Evolutionary conservation across 2,888 invertebrate species (phyloP), one percentile per base, ranked within the genome.

Genomic region (Cheilosia urbana): DNA sequence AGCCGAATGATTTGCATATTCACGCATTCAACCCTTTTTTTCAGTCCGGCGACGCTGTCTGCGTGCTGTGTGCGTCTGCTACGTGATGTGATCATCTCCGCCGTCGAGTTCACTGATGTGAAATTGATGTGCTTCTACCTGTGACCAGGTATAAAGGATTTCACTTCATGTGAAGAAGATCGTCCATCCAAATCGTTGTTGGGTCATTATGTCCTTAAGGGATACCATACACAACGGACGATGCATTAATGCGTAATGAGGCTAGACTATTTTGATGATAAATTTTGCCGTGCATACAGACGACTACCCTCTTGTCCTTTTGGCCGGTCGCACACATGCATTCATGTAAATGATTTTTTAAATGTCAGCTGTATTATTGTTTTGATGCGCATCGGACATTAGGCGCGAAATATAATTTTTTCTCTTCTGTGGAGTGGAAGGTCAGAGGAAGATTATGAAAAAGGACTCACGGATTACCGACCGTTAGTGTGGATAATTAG

Each of bases 201-300:
- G 80, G 84, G 84, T 84, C 84, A 84, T 84, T 84, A 84, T 71
- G 84, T 84, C 84, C 84, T 84, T 76, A 84, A 79, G 75, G 80
- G 65, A 84, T 80, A 71, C 80, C 30, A 30, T 62, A 51, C 51
- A 24, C 6, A 71, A 71, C 66, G 83, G 83, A 83, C 79, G 79
- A 65, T 80, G 84, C 80, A 84, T 84, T 76, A 80, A 84, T 80
- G 84, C 84, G 84, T 84, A 84, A 84, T 84, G 84, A 84, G 84
- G 80, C 84, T 84, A 84, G 84, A 84, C 84, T 71, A 79, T 79
- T 69, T 69, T 51, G 72, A 72, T 77, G 77, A 72, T 66, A 72
- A 30, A 45, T 71, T 62, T 53, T 11, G 58, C 19, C 34, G 4
- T 30, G 27, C 4, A 45, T 30, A 21, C 47, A 19, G 47, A 55